These are phyloP conservation scores for Acleris holmiana DNA, from an alignment of 2,888 invertebrate species.

Conservation along the genomic window DNA sequence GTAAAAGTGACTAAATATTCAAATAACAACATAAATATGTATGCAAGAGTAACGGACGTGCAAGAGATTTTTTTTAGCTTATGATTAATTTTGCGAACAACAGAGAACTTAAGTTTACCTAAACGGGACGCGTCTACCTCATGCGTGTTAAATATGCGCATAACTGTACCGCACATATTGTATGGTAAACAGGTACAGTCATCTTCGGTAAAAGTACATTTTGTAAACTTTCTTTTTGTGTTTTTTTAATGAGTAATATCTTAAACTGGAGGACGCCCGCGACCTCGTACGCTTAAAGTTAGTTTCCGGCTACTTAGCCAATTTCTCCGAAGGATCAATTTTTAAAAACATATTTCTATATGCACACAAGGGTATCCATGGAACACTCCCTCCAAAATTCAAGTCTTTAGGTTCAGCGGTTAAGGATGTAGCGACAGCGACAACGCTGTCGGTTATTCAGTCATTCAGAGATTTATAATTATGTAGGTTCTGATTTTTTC, in stretches of 20 bases:
- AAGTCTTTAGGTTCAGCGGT: too few relatives aligned
- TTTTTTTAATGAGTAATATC: constrained; percentile 3
- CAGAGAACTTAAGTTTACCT: constrained; percentile 47
- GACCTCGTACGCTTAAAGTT: too few relatives aligned
- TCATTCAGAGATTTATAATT: too few relatives aligned
- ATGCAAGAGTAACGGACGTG: constrained; percentile 52
- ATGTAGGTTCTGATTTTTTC: too few relatives aligned
- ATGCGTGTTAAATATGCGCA: constrained; percentile 69
- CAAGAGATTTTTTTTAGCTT: constrained; percentile 54
- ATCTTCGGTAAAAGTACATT: constrained; percentile 26
- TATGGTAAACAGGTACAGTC: constrained; percentile 62
- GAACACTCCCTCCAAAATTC: too few relatives aligned
- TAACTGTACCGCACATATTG: constrained; percentile 55
- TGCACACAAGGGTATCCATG: too few relatives aligned
- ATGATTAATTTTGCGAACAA: constrained; percentile 60
- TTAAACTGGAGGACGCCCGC: not conserved
- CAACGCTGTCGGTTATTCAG: too few relatives aligned
- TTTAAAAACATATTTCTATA: too few relatives aligned
- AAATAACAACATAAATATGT: constrained; percentile 53
- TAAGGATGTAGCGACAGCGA: too few relatives aligned
- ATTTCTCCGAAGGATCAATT: too few relatives aligned
- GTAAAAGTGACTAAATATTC: constrained; percentile 30
- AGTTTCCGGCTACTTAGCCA: too few relatives aligned
- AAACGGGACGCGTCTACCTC: constrained; percentile 49
- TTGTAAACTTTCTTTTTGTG: constrained; percentile 11